Evolutionary conservation across 2,113 vertebrate species (phyloP).

Genomic region (Fulmarus glacialis): DNA sequence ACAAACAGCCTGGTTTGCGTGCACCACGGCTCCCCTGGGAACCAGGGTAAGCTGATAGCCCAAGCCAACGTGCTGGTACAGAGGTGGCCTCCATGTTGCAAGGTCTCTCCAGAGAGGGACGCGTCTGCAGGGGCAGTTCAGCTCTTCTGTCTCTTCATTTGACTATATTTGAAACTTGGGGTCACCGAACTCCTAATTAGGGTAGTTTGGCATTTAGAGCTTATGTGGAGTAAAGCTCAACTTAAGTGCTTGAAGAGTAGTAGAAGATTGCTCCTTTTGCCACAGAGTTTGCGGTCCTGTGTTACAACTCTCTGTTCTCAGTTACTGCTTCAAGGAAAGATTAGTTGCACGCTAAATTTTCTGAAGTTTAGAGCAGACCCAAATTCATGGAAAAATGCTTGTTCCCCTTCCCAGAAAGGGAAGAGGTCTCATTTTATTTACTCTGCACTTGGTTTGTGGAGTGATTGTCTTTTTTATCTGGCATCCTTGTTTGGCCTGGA

Average conservation of each 20-base stretch:
- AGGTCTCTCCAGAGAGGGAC: neutral
- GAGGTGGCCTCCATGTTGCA: neutral
- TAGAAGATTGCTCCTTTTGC: neutral
- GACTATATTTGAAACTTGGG: neutral
- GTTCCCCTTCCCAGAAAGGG: neutral
- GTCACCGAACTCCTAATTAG: neutral
- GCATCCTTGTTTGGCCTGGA: neutral
- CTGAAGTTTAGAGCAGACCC: neutral
- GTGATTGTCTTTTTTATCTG: neutral
- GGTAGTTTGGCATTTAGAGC: neutral
- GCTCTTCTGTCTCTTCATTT: neutral
- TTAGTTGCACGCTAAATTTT: neutral
- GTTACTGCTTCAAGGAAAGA: neutral
- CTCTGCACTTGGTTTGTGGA: neutral
- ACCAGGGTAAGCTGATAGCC: neutral
- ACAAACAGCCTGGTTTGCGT: rapidly evolving
- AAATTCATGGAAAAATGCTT: neutral
- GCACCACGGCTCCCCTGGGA: rapidly evolving
- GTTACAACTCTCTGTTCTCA: neutral
- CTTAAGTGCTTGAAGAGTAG: neutral
- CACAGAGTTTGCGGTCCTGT: neutral
- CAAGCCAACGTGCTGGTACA: rapidly evolving
- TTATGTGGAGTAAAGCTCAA: neutral
- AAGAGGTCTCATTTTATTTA: neutral
- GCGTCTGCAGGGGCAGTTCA: neutral